phyloP scores from a whole-genome alignment of 2,113 vertebrate genomes.

The Ornithorhynchus anatinus region DNA sequence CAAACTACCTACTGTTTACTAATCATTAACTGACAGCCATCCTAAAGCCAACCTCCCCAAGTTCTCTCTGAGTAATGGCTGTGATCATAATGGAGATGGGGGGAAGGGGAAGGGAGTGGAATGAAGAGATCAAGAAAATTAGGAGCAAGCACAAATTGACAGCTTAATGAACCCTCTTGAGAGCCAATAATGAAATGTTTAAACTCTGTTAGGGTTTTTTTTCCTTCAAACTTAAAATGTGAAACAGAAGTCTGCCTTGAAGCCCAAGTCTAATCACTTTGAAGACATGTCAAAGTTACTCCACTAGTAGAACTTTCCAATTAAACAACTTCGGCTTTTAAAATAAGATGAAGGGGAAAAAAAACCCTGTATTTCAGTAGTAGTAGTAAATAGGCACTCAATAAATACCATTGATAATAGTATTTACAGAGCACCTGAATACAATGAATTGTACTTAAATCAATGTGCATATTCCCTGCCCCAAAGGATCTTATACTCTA shows the following conservation, averaged over 20 bases:
- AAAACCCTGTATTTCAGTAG: too few relatives aligned
- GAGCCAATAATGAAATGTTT: slow-evolving; percentile 59
- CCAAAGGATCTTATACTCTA: too few relatives aligned
- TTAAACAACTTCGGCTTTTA: slow-evolving; percentile 23
- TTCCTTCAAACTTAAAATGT: slow-evolving; percentile 61
- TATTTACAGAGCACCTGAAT: too few relatives aligned
- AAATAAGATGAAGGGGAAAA: too few relatives aligned
- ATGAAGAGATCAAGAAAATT: slow-evolving; percentile 35
- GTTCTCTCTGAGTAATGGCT: slow-evolving; percentile 49
- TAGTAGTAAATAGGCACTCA: too few relatives aligned
- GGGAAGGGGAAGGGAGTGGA: slow-evolving; percentile 20
- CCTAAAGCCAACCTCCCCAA: slow-evolving; percentile 47
- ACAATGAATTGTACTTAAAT: too few relatives aligned
- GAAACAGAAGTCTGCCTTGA: slow-evolving; percentile 57
- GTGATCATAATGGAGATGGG: slow-evolving; percentile 55
- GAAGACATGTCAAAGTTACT: slow-evolving; percentile 59
- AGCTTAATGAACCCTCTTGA: slow-evolving; percentile 67
- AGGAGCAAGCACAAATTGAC: slow-evolving; percentile 50
- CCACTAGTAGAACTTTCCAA: slow-evolving; percentile 62
- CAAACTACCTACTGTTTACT: slow-evolving; percentile 52
- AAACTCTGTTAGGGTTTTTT: slow-evolving; percentile 49
- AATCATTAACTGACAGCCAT: slow-evolving; percentile 50
- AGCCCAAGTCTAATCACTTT: slow-evolving; percentile 55
- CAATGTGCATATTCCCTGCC: too few relatives aligned
- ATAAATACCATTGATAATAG: too few relatives aligned